These are phyloP conservation scores for Larimichthys polyactis DNA, from an alignment of 2,113 vertebrate genomes.

Conservation along the genomic window DNA sequence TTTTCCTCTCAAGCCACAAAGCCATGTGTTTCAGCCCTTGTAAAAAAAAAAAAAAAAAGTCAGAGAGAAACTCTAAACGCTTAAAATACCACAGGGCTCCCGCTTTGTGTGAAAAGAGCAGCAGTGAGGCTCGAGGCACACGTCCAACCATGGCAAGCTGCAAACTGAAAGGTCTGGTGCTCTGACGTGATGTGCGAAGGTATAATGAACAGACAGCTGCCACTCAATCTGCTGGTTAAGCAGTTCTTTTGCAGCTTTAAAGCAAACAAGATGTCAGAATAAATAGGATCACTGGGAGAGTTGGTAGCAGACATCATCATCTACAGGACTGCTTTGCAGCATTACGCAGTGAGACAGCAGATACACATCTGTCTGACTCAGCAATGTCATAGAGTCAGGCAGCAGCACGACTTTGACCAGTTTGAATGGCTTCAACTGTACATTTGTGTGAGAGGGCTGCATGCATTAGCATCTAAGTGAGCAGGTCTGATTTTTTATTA, in stretches of 20 bases:
- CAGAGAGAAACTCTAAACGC: constrained; percentile 28
- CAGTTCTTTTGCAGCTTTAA: constrained; percentile 1
- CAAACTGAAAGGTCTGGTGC: neutral
- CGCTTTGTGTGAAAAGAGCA: constrained; percentile 50
- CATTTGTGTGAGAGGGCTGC: neutral
- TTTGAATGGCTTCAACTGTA: neutral
- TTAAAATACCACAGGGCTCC: constrained; percentile 39
- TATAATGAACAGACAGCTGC: constrained; percentile 30
- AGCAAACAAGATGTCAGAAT: constrained; percentile 55
- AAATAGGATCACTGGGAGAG: constrained; percentile 28
- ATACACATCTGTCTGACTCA: constrained; percentile 42
- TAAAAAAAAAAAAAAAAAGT: constrained; percentile 55
- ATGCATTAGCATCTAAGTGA: neutral
- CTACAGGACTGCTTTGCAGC: neutral
- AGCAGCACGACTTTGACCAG: neutral
- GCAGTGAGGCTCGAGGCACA: constrained; percentile 25
- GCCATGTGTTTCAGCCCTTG: constrained; percentile 63
- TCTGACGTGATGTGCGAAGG: neutral
- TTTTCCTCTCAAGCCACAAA: constrained; percentile 41
- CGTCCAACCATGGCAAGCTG: constrained; percentile 8
- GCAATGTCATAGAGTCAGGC: constrained; percentile 15
- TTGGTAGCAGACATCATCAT: neutral
- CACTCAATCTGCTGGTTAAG: constrained; percentile 34
- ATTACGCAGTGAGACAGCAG: constrained; percentile 23
- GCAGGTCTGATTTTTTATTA: neutral